Evolutionary conservation across 2,113 vertebrate genomes (phyloP).

Genomic region (Puffinus mauretanicus): DNA sequence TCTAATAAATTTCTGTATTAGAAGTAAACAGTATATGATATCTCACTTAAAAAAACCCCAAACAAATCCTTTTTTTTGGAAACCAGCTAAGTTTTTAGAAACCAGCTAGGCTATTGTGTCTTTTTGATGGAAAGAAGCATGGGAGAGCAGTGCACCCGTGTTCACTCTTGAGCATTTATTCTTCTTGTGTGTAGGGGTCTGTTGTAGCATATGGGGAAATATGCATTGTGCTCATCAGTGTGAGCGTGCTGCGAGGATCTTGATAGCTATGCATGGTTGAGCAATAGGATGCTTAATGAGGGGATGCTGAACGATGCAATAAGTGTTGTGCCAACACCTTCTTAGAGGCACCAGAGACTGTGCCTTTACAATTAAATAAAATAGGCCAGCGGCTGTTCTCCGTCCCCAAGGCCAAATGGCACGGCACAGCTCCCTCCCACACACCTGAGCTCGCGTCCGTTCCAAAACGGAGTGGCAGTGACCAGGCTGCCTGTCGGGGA

Average conservation of each 20-base stretch:
- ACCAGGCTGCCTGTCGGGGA: neutral
- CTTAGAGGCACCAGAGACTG: neutral
- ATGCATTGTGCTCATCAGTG: neutral
- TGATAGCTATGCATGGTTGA: neutral
- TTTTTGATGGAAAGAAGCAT: neutral
- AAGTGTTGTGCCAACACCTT: neutral
- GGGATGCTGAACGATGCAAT: neutral
- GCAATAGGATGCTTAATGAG: neutral
- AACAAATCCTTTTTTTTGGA: neutral
- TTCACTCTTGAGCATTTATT: neutral
- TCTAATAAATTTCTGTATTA: neutral
- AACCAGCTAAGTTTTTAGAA: neutral
- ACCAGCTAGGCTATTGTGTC: neutral
- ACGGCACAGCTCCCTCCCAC: neutral
- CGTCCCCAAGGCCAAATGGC: neutral
- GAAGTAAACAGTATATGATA: neutral
- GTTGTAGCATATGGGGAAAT: neutral
- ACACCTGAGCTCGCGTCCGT: neutral
- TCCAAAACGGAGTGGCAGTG: neutral
- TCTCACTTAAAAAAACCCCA: neutral
- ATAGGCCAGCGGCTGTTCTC: neutral
- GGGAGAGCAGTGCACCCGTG: neutral
- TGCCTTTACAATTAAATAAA: neutral
- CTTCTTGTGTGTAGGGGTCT: neutral
- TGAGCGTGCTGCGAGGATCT: neutral